Percentiles rank a stretch among this genome's conserved stretches.
Conservation (phyloP, 2,113 vertebrate genomes). For the Aythya baeri region DNA sequence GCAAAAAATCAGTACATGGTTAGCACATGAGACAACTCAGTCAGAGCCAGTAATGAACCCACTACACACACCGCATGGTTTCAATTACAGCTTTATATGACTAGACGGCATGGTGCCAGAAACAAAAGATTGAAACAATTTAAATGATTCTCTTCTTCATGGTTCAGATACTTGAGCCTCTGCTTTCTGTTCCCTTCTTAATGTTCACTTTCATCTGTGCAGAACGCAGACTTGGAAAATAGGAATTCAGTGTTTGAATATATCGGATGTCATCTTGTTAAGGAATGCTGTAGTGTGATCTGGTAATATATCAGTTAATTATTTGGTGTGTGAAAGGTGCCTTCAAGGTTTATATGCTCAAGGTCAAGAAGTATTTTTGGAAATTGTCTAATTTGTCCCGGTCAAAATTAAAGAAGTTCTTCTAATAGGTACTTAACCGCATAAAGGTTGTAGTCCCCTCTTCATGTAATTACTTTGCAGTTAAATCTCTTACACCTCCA, state of each 20-base stretch:
- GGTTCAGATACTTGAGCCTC: constrained; percentile 60
- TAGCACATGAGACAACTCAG: constrained; percentile 47
- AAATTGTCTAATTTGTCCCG: constrained; percentile 57
- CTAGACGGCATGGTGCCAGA: constrained; percentile 74
- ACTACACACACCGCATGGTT: constrained; percentile 66
- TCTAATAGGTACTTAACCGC: constrained; percentile 48
- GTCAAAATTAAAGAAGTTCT: constrained; percentile 54
- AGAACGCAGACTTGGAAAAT: constrained; percentile 50
- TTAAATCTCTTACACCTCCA: constrained; percentile 31
- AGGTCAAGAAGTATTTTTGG: constrained; percentile 25
- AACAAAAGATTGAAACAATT: constrained; percentile 59
- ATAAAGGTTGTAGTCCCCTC: constrained; percentile 40
- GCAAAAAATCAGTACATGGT: constrained; percentile 53
- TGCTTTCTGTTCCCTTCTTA: constrained; percentile 57
- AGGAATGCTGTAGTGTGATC: constrained; percentile 4
- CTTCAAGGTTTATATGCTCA: not conserved
- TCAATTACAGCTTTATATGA: constrained; percentile 76
- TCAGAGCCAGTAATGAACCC: constrained; percentile 66
- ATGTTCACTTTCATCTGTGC: constrained; percentile 65
- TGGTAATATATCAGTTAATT: constrained; percentile 4
- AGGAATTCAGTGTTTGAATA: constrained; percentile 60
- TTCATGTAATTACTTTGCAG: constrained; percentile 20
- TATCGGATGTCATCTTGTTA: constrained; percentile 42
- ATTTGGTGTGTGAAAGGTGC: constrained; percentile 13
- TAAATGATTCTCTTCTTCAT: constrained; percentile 66